Base-by-base conservation (phyloP, 2,113 vertebrate genomes). In the Pantherophis guttatus region DNA sequence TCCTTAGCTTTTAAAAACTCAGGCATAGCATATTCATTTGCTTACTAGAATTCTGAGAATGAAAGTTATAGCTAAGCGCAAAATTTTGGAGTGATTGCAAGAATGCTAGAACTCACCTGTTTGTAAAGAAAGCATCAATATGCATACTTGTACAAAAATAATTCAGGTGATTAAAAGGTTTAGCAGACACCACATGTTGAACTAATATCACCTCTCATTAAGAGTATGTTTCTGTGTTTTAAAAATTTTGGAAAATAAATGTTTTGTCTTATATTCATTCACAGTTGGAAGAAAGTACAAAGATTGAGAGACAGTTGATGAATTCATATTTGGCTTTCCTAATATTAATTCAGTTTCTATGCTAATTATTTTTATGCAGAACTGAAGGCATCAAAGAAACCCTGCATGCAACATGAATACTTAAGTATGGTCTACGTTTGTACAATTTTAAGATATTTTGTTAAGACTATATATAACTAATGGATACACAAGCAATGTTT, bases 311-410 rank as follows among this genome's bases (percentile, higher is more conserved):
- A 70, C 24, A 7, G 3, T 8, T 86, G n/a, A 44, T 50, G 21
- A 86, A 89, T 11, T 93, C 94, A 92, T 91, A 95, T 70, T 87
- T 91, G 92, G 9, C 26, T 88, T 87, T 90, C 21, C 17, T 26
- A 93, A 90, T 90, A 53, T 57, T 65, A 87, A 90, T 70, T 85
- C 75, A 55, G 48, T 93, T 93, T 75, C 92, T 94, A 55, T 55
- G 58, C 8, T 29, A 54, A 95, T 94, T 62, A 11, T 62, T 65
- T 52, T 87, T 93, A 91, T 53, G 90, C 94, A 97, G 96, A 91
- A 92, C 54, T 94, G 92, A 96, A 87, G 86, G 70, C 87, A 59
- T 89, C 87, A 33, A 23, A 50, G 2, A 0, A 88, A 65, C 53
- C 53, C 26, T 0, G 0, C 33, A 52, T 0, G 0, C 26, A 88